Conservation (phyloP, 2,888 invertebrate genomes). For the Folsomia candida region DNA sequence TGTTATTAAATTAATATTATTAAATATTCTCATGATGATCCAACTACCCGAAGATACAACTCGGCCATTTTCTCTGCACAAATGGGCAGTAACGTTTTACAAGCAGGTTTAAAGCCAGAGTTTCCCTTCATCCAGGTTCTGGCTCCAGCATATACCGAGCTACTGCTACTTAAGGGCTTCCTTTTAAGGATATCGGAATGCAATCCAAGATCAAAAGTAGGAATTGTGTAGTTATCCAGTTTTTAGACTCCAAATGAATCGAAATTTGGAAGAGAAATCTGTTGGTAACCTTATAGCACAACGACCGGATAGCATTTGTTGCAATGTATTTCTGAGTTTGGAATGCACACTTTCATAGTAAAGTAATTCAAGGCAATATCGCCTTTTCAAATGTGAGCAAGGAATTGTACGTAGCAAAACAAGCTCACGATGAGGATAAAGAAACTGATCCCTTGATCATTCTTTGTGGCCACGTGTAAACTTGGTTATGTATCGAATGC, state of each 20-base stretch:
- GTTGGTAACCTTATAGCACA: not conserved
- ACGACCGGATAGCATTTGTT: not conserved
- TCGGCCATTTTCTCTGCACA: not conserved
- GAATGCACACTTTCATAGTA: not conserved
- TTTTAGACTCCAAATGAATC: not conserved
- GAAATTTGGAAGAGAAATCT: not conserved
- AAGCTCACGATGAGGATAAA: not conserved
- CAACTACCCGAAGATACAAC: not conserved
- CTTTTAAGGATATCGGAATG: conserved; percentile 16
- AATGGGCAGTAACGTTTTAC: not conserved
- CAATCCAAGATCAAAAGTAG: conserved; percentile 4
- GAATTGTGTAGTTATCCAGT: not conserved
- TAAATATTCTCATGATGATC: conserved; percentile 1
- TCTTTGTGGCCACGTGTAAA: not conserved
- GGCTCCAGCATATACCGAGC: no score
- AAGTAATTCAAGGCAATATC: not conserved
- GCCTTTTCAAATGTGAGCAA: not conserved
- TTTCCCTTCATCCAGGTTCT: not conserved
- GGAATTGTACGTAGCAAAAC: not conserved
- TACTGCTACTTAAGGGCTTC: not conserved
- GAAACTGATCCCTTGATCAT: conserved; percentile 5
- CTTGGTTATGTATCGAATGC: no score
- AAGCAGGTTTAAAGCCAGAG: not conserved
- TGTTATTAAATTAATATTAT: conserved; percentile 9
- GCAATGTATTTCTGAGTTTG: not conserved